Evolutionary conservation across 2,113 vertebrate genomes (phyloP).

Genomic region (Nibea albiflora): DNA sequence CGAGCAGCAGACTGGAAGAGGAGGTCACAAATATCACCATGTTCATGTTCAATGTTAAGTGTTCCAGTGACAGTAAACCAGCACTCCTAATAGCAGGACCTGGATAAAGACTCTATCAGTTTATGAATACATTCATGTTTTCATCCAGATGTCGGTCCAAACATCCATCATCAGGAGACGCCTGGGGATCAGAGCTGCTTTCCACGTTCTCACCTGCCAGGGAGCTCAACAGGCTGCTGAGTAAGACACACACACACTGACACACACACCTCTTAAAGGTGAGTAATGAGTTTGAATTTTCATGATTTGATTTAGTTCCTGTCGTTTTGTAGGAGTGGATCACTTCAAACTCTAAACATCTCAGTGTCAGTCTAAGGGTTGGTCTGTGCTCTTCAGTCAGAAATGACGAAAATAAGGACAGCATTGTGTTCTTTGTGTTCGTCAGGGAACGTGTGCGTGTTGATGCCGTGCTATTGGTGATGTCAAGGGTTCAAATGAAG

Average conservation of each 20-base stretch:
- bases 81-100: too few species aligned
- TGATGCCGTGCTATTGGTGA: conserved; percentile 82
- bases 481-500: conserved; percentile 87
- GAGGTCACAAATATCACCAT: too few species aligned
- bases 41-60: too few species aligned
- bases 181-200: conserved; percentile 93
- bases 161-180: conserved; percentile 92
- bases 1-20: too few species aligned
- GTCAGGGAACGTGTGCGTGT: conserved; percentile 80
- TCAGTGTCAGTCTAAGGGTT: not conserved
- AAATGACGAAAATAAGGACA: not conserved
- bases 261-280: not conserved
- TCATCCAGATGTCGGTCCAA: conserved; percentile 91
- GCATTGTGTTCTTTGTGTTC: not conserved
- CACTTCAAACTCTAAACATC: not conserved
- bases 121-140: conserved; percentile 12
- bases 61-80: too few species aligned
- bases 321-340: not conserved
- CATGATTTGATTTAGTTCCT: not conserved
- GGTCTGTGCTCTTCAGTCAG: not conserved
- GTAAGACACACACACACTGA: conserved; percentile 49
- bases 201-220: conserved; percentile 88
- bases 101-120: too few species aligned
- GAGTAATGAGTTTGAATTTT: not conserved
- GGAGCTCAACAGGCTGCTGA: not conserved